Evolutionary conservation across 64 coral and sea anemone species (phyloP).

Genomic region (Astreopora myriophthalma): DNA sequence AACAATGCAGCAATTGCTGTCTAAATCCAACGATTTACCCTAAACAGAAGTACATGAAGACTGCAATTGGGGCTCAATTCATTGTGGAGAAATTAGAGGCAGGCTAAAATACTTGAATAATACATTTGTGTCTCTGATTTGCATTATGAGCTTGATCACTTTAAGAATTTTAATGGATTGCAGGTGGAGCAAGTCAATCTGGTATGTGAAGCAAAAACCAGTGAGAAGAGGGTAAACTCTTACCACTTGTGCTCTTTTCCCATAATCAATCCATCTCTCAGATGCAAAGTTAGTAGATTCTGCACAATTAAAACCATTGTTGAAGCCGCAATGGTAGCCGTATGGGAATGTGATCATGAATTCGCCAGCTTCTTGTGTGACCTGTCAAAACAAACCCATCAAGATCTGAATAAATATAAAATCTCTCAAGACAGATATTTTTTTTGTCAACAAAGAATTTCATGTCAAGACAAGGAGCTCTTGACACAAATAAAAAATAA

Average conservation of each 20-base stretch:
- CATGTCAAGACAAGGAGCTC: no score
- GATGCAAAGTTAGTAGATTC: slow-evolving; percentile 99
- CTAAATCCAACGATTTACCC: no score
- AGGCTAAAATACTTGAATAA: no score
- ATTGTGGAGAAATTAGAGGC: no score
- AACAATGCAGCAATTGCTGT: no score
- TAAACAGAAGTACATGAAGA: no score
- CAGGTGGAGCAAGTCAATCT: not conserved
- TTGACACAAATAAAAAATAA: no score
- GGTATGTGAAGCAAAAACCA: not conserved
- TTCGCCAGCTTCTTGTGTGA: slow-evolving; percentile 95
- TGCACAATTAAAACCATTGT: slow-evolving; percentile 99
- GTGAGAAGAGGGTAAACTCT: not conserved
- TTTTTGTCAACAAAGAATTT: not conserved
- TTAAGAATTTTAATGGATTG: no score
- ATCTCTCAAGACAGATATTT: no score
- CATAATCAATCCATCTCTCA: slow-evolving; percentile 99
- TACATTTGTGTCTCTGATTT: no score
- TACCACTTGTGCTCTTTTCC: slow-evolving; percentile 86
- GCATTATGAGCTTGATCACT: no score
- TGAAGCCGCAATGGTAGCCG: slow-evolving; percentile 97
- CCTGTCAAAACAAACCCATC: slow-evolving; percentile 21
- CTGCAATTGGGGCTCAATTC: no score
- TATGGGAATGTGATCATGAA: slow-evolving; percentile 98
- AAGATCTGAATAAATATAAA: not conserved